phyloP scores from a whole-genome alignment of 2,888 invertebrate genomes.

The Parthenolecanium corni region DNA sequence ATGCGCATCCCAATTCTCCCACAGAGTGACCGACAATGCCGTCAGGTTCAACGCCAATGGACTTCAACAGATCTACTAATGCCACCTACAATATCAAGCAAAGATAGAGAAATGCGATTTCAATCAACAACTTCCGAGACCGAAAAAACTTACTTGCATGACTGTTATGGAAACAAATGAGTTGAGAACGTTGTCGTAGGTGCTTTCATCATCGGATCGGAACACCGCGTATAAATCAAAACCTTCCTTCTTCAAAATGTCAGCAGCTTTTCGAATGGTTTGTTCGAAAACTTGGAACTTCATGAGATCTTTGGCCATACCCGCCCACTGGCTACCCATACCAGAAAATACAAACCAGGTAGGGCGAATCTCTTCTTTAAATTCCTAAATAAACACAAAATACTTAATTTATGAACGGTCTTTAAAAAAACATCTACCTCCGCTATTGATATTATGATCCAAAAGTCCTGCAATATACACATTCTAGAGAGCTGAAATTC shows the following conservation, averaged over 20 bases:
- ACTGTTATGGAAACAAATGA: conserved; percentile 91
- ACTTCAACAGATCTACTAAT: conserved; percentile 73
- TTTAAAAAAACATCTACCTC: too few species aligned
- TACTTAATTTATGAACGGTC: background rate
- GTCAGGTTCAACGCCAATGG: conserved; percentile 69
- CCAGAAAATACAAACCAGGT: conserved; percentile 94
- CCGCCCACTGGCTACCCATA: conserved; percentile 97
- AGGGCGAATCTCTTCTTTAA: conserved; percentile 45
- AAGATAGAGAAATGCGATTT: background rate
- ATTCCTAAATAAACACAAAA: background rate
- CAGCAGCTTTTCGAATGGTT: conserved; percentile 58
- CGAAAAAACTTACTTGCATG: conserved; percentile 52
- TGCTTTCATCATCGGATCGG: conserved; percentile 59
- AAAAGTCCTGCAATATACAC: too few species aligned
- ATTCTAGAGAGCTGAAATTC: too few species aligned
- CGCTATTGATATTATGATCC: too few species aligned
- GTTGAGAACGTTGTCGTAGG: conserved; percentile 74
- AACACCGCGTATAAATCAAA: conserved; percentile 73
- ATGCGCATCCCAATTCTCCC: conserved; percentile 53
- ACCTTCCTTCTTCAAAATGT: conserved; percentile 62
- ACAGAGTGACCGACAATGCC: conserved; percentile 85
- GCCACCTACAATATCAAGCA: conserved; percentile 60
- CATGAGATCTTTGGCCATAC: conserved; percentile 85
- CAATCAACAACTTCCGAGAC: background rate
- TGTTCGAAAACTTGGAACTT: conserved; percentile 66